These are phyloP conservation scores for Hippoglossus stenolepis DNA, from an alignment of 2,113 vertebrate species.

Conservation along the genomic window DNA sequence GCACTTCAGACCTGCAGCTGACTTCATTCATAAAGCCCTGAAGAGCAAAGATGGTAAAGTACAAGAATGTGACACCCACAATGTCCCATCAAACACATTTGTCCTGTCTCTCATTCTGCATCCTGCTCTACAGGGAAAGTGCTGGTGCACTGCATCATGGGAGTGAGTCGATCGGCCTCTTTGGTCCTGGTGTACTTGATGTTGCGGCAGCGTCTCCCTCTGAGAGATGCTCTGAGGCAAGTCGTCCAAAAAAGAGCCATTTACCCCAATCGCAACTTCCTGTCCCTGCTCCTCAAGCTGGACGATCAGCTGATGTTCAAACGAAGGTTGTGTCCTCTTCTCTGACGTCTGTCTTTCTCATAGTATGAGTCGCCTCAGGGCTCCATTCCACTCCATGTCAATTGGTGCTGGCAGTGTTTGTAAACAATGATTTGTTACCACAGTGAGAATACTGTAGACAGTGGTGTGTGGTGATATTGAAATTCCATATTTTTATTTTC, in stretches of 20 bases:
- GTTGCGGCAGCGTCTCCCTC: conserved; percentile 80
- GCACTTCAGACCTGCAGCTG: conserved; percentile 79
- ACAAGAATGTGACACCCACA: background rate
- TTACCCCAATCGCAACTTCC: conserved; percentile 90
- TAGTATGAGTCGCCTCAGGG: background rate
- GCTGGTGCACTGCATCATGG: conserved; percentile 88
- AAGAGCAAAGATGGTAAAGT: conserved; percentile 80
- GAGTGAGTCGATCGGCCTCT: conserved; percentile 86
- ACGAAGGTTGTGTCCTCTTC: conserved; percentile 79
- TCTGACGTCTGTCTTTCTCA: conserved; percentile 60
- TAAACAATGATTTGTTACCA: conserved; percentile 12
- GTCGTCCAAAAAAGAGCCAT: conserved; percentile 79
- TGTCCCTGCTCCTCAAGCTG: conserved; percentile 86
- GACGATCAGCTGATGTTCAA: conserved; percentile 78
- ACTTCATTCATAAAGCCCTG: conserved; percentile 84
- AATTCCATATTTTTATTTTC: background rate
- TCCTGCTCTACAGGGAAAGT: conserved; percentile 82
- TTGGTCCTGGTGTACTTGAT: conserved; percentile 86
- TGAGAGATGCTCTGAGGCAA: conserved; percentile 79
- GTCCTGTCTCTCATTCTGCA: background rate
- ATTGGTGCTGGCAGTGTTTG: background rate
- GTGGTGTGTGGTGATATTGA: background rate
- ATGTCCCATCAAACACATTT: background rate
- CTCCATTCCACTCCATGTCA: background rate
- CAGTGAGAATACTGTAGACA: background rate